Conservation (phyloP, 2,888 invertebrate genomes). For the Oscheius sp. region DNA sequence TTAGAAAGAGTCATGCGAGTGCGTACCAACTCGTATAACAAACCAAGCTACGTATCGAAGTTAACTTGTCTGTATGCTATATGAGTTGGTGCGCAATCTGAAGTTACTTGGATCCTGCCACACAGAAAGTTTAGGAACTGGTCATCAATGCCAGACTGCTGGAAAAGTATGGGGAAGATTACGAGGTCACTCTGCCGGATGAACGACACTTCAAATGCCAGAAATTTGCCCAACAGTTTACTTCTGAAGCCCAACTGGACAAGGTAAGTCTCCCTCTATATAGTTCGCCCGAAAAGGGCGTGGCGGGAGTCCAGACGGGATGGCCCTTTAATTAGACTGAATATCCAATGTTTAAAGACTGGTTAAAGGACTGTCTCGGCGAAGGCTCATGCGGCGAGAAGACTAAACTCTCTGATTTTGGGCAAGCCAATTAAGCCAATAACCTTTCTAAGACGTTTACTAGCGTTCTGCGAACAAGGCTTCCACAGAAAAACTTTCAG, state of each 20-base stretch:
- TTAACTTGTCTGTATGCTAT: too few species aligned
- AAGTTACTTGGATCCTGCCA: too few species aligned
- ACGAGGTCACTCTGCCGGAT: constrained; percentile 68
- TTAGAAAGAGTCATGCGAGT: constrained; percentile 19
- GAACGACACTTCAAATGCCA: constrained; percentile 65
- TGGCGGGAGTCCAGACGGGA: too few species aligned
- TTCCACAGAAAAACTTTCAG: constrained; percentile 13
- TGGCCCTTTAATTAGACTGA: too few species aligned
- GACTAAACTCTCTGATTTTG: too few species aligned
- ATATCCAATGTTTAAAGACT: too few species aligned
- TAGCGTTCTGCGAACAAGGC: not conserved
- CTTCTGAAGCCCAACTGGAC: constrained; percentile 63
- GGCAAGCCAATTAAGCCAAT: not conserved
- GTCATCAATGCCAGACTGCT: constrained; percentile 68
- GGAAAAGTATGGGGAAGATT: constrained; percentile 68
- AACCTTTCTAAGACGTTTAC: not conserved
- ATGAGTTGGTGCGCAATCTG: too few species aligned
- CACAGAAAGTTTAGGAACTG: constrained; percentile 58
- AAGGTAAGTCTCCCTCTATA: constrained; percentile 42
- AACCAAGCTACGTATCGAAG: too few species aligned
- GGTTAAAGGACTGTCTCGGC: too few species aligned
- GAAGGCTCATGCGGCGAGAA: too few species aligned
- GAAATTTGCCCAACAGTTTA: constrained; percentile 56
- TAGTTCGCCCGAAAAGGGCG: too few species aligned
- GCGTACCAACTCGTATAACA: too few species aligned